Conservation (phyloP, 1,140 invertebrate species). For the Ceratosolen fusciceps region DNA sequence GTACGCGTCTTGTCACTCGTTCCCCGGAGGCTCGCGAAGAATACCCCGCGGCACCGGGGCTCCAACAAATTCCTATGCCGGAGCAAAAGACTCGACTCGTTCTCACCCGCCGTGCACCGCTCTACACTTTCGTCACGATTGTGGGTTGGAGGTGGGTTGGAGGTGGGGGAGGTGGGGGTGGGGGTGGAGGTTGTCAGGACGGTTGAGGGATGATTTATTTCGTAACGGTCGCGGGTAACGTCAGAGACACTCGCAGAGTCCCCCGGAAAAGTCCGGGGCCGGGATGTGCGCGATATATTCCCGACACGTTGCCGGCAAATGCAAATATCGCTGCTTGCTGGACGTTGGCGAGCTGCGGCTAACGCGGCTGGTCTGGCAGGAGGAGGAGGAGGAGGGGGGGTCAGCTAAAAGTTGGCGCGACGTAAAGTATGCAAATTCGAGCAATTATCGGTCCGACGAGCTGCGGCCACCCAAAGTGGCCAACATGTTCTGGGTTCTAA, state of each 20-base stretch:
- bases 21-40: too few species aligned
- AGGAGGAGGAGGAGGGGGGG: not conserved
- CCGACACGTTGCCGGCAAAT: constrained; percentile 21
- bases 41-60: too few species aligned
- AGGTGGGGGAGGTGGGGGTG: too few species aligned
- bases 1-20: too few species aligned
- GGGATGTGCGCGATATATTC: not conserved
- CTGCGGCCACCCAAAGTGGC: not conserved
- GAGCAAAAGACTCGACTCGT: too few species aligned
- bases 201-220: too few species aligned
- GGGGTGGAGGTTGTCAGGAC: too few species aligned
- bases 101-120: too few species aligned
- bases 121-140: too few species aligned
- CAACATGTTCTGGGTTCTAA: not conserved
- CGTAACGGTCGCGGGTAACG: too few species aligned
- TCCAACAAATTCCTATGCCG: too few species aligned
- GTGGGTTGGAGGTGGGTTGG: too few species aligned
- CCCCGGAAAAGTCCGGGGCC: not conserved
- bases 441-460: constrained; percentile 21
- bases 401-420: not conserved
- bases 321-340: not conserved
- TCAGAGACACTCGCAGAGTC: not conserved
- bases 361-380: not conserved
- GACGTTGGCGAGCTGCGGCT: not conserved
- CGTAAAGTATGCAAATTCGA: constrained; percentile 14